Evolutionary conservation across 2,888 invertebrate genomes (phyloP).

Genomic region (Dorcus parallelipipedus): DNA sequence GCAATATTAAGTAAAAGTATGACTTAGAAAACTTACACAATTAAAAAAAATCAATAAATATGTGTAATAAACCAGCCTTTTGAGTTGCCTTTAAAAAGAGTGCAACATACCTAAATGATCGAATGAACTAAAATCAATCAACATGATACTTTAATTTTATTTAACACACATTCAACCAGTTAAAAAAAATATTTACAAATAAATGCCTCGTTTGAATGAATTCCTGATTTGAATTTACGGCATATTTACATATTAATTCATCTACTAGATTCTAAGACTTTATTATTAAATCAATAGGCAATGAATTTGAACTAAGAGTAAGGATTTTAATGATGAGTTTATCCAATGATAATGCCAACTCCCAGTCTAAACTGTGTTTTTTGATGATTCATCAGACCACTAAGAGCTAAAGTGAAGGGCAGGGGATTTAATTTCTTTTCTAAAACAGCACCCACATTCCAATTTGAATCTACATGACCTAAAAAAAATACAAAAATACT

Average conservation of each 20-base stretch:
- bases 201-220: conserved; percentile 2
- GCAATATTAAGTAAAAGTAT: conserved; percentile 12
- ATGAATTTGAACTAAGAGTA: conserved; percentile 13
- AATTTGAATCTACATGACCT: conserved; percentile 91
- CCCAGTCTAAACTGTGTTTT: conserved; percentile 93
- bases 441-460: conserved; percentile 88
- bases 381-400: conserved; percentile 88
- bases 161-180: background rate
- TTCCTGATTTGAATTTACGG: background rate
- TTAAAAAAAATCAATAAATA: conserved; percentile 1
- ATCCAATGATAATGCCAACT: conserved; percentile 91
- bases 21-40: conserved; percentile 12
- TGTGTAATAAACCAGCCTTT: too few relatives aligned
- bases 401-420: conserved; percentile 90
- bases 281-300: conserved; percentile 11
- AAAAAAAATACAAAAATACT: conserved; percentile 26
- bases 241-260: background rate
- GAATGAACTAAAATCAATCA: too few relatives aligned
- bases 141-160: conserved; percentile 12
- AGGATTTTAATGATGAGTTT: conserved; percentile 34
- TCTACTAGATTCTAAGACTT: conserved; percentile 10
- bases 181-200: conserved; percentile 16
- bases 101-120: too few relatives aligned
- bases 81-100: too few relatives aligned
- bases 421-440: conserved; percentile 92